A percentile compares a stretch with the other conserved stretches of the same genome.
phyloP scores from a whole-genome alignment of 1,140 invertebrate genomes.

The Zaprionus ghesquierei region DNA sequence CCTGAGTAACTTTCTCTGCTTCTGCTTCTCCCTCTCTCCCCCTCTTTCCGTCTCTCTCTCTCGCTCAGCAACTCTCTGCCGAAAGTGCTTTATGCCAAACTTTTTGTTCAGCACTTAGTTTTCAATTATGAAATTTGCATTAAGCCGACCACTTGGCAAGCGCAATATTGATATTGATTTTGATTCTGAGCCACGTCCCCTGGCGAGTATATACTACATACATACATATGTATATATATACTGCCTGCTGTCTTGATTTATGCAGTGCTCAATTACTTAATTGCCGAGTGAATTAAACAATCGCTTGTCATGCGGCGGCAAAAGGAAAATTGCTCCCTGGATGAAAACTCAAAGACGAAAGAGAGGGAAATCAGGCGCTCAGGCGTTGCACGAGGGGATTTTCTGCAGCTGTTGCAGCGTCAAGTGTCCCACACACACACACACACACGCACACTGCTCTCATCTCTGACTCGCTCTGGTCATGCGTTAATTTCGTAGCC shows the following conservation, averaged over 20 bases:
- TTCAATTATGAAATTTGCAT: slow-evolving; percentile 79
- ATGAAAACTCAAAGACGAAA: neutral
- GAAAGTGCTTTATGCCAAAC: slow-evolving; percentile 61
- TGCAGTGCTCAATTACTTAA: slow-evolving; percentile 70
- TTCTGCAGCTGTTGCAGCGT: slow-evolving; percentile 4
- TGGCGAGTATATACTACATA: slow-evolving; percentile 1
- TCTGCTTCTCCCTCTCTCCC: no score
- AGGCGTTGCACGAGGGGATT: neutral
- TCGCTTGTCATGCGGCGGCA: slow-evolving; percentile 51
- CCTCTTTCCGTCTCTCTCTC: neutral
- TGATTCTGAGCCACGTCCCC: slow-evolving; percentile 21
- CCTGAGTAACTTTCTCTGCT: neutral
- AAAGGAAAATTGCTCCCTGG: neutral
- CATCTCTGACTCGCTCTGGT: slow-evolving; percentile 36
- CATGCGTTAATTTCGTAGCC: slow-evolving; percentile 51
- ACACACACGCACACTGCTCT: neutral
- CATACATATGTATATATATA: neutral
- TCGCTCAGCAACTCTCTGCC: slow-evolving; percentile 7
- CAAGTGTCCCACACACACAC: neutral
- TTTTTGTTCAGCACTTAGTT: slow-evolving; percentile 72
- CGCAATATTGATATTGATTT: slow-evolving; percentile 75
- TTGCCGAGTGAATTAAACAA: slow-evolving; percentile 68
- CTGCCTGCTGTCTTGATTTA: slow-evolving; percentile 25
- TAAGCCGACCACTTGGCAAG: slow-evolving; percentile 58
- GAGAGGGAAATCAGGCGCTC: neutral